Conservation (phyloP, 2,797 vertebrate species). For the Neopelma chrysocephalum region DNA sequence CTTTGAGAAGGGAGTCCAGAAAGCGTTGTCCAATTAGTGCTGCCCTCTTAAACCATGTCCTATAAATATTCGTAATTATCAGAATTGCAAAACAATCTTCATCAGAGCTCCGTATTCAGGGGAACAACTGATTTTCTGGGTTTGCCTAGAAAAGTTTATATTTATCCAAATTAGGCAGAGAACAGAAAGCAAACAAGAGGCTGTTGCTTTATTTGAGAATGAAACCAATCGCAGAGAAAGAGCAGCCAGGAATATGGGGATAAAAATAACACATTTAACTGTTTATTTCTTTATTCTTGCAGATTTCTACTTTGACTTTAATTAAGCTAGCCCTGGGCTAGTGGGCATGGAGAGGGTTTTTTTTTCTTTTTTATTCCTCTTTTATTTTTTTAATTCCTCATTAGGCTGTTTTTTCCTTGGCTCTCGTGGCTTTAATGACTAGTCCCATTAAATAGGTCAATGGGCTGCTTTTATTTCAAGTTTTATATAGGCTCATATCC, state of each 20-base stretch:
- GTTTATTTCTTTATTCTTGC: constrained; percentile 55
- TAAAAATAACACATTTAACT: constrained; percentile 34
- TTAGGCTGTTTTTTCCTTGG: constrained; percentile 18
- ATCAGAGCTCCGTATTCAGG: neutral
- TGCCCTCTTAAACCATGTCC: constrained; percentile 23
- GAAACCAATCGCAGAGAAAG: neutral
- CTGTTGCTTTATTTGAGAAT: constrained; percentile 9
- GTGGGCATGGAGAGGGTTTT: neutral
- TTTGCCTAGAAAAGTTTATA: constrained; percentile 19
- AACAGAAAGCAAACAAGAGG: constrained; percentile 14
- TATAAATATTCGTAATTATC: constrained; percentile 32
- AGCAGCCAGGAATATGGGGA: constrained; percentile 23
- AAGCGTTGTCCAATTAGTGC: constrained; percentile 42
- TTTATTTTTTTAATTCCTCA: constrained; percentile 48
- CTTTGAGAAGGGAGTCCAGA: neutral
- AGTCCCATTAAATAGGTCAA: constrained; percentile 64
- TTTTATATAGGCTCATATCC: constrained; percentile 30
- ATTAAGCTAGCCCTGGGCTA: constrained; percentile 51
- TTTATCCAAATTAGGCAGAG: constrained; percentile 50
- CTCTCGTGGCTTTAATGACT: constrained; percentile 55
- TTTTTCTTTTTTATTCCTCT: neutral
- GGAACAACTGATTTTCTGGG: constrained; percentile 38
- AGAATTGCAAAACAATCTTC: neutral
- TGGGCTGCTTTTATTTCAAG: constrained; percentile 56
- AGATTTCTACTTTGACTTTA: constrained; percentile 52